Base-by-base conservation (phyloP, 1,140 invertebrate genomes). In the Rhyacophila brunnea region DNA sequence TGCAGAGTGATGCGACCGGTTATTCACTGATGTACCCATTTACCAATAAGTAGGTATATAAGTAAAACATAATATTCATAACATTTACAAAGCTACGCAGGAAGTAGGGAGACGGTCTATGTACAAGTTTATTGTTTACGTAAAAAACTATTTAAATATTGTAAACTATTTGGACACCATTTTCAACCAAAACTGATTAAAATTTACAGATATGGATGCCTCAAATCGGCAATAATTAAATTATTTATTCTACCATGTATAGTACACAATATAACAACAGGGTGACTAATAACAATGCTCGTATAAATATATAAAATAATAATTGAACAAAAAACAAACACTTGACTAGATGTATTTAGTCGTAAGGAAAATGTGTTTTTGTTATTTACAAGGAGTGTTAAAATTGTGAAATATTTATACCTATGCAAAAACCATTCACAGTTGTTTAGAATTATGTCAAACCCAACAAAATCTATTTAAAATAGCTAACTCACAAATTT, bases 81-180 rank as follows among this genome's bases (percentile, higher is more conserved):
- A 9, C 9, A 28, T 28, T 28, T 28, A 28, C 23, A 28, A 5
- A 28, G 23, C 23, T 28, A 28, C 23, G 9, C 23, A 9, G 3
- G 4, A 28, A 28, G 23, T 13, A 11, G 43, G 43, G 18, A 17
- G 7, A 6, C 6, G n/a, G 10, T 19, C 17, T 45, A 45, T 45
- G 10, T 45, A 45, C 43, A 45, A 45, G 43, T 45, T 15, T 4
- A n/a, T 7, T 19, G 43, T 45, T 17, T 28, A 28, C 23, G 23
- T 28, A 28, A 19, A 45, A 49, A 28, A 49, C 19, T 15, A 23
- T 49, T 9, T 11, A 13, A 49, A 23, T 34, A 49, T 49, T 49
- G 20, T 49, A 49, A n/a, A 23, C 47, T 49, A 49, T 15, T 52
- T 52, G 49, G 49, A 52, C 49, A 52, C 49, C 49, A 19, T 52